These are phyloP conservation scores for Globia sparganii DNA, from an alignment of 2,888 invertebrate species.

Conservation along the genomic window DNA sequence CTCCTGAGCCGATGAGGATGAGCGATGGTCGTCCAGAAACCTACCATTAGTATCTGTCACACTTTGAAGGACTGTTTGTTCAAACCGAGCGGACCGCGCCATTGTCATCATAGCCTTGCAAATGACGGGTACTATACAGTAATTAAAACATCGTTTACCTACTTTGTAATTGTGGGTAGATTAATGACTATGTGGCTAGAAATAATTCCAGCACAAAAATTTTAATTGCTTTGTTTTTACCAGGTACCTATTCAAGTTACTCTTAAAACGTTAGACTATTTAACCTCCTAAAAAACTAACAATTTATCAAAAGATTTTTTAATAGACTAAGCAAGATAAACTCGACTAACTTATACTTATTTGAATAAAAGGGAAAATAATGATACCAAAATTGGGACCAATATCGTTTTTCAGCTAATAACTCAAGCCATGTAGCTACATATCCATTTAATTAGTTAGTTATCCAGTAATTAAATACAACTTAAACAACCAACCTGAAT, in stretches of 20 bases:
- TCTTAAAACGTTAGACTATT: not conserved
- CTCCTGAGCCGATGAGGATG: slow-evolving; percentile 11
- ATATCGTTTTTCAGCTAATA: not conserved
- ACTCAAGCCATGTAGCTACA: not conserved
- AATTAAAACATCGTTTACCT: slow-evolving; percentile 4
- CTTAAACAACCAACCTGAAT: slow-evolving; percentile 16
- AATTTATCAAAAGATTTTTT: not conserved
- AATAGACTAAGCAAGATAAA: not conserved
- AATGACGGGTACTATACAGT: not conserved
- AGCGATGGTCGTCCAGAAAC: slow-evolving; percentile 22
- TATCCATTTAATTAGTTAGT: not conserved
- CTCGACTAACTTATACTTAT: not conserved
- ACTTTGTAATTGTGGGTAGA: not conserved
- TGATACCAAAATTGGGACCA: not conserved
- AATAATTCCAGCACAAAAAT: not conserved
- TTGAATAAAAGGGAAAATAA: not conserved
- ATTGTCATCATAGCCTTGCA: not conserved
- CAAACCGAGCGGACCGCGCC: not conserved
- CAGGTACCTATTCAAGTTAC: not conserved
- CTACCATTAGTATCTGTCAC: slow-evolving; percentile 45
- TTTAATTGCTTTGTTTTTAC: not conserved
- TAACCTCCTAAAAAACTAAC: not conserved
- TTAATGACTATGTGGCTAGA: not conserved
- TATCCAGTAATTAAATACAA: not conserved
- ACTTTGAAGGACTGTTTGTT: slow-evolving; percentile 22